Evolutionary conservation across 2,888 invertebrate genomes (phyloP).

Genomic region (Teleogryllus oceanicus): DNA sequence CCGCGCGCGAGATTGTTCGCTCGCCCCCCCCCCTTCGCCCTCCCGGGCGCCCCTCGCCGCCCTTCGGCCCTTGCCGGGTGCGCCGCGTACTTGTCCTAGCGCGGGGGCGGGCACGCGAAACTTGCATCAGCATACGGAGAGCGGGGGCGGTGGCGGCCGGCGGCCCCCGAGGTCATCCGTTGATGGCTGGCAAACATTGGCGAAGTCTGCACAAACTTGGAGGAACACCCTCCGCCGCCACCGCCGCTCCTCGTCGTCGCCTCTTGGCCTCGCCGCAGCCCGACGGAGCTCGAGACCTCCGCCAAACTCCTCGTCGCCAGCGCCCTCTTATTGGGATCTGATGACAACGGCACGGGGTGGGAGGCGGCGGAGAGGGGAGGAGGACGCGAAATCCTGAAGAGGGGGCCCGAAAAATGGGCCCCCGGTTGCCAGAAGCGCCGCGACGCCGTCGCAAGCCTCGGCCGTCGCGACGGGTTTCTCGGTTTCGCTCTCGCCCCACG

Average conservation of each 20-base stretch:
- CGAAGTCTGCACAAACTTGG: conserved; percentile 10
- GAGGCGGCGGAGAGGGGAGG: background rate
- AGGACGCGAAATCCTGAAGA: background rate
- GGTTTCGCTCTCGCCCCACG: no score
- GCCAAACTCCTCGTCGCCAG: background rate
- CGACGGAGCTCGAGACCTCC: background rate
- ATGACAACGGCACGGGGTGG: background rate
- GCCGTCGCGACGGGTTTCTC: no score
- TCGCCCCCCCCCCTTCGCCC: background rate
- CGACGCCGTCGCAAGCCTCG: no score
- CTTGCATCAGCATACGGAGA: conserved; percentile 9
- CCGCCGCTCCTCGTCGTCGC: background rate
- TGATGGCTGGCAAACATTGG: conserved; percentile 18
- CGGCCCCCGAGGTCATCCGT: background rate
- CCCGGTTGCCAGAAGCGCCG: no score
- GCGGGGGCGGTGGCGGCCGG: background rate
- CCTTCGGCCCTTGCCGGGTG: background rate
- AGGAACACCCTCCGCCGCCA: background rate
- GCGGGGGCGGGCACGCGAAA: background rate
- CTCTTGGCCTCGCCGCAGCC: background rate
- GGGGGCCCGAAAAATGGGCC: background rate
- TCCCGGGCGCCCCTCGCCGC: background rate
- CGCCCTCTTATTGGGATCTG: background rate
- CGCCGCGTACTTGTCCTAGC: background rate
- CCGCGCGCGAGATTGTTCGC: conserved; percentile 3